Evolutionary conservation across 92 coral and sea anemone species (phyloP).

Genomic region (Hydrozoanthus gracilis): DNA sequence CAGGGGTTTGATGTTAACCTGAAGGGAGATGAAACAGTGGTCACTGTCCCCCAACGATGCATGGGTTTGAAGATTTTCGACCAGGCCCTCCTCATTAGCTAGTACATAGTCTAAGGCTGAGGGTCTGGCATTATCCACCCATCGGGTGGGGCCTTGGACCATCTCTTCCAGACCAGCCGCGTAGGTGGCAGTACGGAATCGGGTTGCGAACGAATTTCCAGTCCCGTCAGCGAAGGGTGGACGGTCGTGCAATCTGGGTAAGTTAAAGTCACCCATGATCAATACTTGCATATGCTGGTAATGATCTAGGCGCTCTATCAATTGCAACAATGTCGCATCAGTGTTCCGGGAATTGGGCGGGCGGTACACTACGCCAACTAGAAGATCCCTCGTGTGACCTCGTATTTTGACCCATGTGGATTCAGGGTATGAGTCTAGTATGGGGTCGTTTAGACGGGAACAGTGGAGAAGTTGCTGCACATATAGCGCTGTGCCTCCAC

Average conservation of each 20-base stretch:
- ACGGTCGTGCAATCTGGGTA: no score
- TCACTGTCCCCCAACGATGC: background rate
- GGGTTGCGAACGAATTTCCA: background rate
- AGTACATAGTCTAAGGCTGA: background rate
- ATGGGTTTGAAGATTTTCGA: background rate
- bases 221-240: background rate
- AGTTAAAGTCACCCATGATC: no score
- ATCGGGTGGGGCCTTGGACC: background rate
- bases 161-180: background rate
- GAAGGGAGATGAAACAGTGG: background rate
- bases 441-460: background rate
- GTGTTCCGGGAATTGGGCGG: background rate
- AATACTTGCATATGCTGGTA: background rate
- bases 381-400: background rate
- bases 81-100: background rate
- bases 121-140: background rate
- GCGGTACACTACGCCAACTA: background rate
- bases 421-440: background rate
- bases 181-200: background rate
- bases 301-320: background rate
- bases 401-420: background rate
- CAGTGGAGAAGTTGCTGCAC: background rate
- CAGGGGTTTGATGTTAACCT: background rate
- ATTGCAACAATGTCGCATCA: background rate
- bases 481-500: background rate